Conservation (phyloP, 2,888 invertebrate species). For the Acrobasis consociella region DNA sequence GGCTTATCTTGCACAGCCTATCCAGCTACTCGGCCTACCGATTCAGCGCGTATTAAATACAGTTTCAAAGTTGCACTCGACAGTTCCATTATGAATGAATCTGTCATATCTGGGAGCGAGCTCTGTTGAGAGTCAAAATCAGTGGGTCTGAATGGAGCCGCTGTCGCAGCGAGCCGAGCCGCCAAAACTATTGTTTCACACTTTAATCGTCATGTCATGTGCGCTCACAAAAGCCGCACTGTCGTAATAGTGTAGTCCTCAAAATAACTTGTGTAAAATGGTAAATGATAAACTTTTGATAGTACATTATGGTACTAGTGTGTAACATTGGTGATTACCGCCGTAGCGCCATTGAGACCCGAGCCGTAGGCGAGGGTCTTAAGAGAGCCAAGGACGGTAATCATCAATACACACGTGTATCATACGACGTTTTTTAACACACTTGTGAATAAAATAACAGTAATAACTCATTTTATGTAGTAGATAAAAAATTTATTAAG, state of each 20-base stretch:
- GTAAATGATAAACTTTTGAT: no score
- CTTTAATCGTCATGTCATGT: conserved; percentile 21
- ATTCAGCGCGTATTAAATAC: conserved; percentile 15
- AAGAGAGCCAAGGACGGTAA: no score
- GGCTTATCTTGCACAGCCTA: background rate
- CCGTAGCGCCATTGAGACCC: no score
- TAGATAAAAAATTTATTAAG: no score
- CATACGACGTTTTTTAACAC: no score
- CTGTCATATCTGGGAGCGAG: conserved; percentile 56
- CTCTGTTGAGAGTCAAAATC: conserved; percentile 54
- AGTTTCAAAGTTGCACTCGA: conserved; percentile 36
- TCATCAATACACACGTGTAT: no score
- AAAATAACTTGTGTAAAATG: conserved; percentile 4
- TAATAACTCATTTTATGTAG: no score
- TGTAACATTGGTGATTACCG: no score
- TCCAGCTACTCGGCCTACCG: background rate
- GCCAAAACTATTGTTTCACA: conserved; percentile 45
- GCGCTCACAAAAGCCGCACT: conserved; percentile 11
- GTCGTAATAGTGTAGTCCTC: background rate
- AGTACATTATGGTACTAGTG: no score
- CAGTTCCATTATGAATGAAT: conserved; percentile 47
- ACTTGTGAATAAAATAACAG: no score
- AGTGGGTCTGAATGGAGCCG: conserved; percentile 54
- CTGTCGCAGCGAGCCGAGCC: conserved; percentile 31
- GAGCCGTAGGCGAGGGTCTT: no score